These are phyloP conservation scores for Ceratitis capitata DNA, from an alignment of 1,140 invertebrate species.

Conservation along the genomic window DNA sequence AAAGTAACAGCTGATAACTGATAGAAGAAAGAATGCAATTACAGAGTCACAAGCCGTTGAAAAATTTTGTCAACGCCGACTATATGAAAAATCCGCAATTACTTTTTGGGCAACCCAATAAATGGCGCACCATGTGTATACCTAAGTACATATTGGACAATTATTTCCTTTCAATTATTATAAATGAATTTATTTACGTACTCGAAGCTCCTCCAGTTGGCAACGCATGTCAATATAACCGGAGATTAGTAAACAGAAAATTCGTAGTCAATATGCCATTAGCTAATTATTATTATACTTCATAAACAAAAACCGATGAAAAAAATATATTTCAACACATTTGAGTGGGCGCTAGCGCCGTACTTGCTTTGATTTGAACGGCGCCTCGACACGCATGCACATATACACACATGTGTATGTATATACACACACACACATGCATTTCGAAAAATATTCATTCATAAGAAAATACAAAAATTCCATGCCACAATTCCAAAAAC, in stretches of 20 bases:
- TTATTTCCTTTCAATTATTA: too few relatives aligned
- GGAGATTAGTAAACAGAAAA: neutral
- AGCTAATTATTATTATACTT: slow-evolving; percentile 32
- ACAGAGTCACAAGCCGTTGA: too few relatives aligned
- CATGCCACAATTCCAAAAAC: neutral
- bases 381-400: neutral
- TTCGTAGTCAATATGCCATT: neutral
- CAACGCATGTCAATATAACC: neutral
- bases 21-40: too few relatives aligned
- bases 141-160: too few relatives aligned
- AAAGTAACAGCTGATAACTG: too few relatives aligned
- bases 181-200: too few relatives aligned
- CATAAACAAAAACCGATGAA: neutral
- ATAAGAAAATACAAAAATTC: neutral
- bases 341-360: neutral
- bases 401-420: too few relatives aligned
- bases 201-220: neutral
- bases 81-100: too few relatives aligned
- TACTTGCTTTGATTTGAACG: neutral
- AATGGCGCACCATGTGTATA: too few relatives aligned
- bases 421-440: too few relatives aligned
- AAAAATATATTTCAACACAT: neutral
- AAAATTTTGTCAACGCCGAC: too few relatives aligned
- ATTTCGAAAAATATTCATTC: neutral
- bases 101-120: too few relatives aligned